Evolutionary conservation across 2,113 vertebrate genomes (phyloP), one percentile per base, ranked within the genome.

Genomic region (Kobus ellipsiprymnus): DNA sequence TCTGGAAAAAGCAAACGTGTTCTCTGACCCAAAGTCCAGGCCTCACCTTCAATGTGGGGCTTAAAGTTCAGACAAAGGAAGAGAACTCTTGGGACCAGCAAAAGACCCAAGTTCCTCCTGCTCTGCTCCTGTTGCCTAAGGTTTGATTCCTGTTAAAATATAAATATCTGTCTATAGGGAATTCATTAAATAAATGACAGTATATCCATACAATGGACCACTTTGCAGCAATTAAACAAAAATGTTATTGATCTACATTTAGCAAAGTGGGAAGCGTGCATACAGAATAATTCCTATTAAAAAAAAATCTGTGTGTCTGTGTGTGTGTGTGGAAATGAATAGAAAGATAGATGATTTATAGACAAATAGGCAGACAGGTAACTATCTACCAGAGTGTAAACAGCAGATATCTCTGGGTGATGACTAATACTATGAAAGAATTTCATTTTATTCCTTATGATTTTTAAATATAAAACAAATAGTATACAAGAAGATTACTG

Each of bases 381-480:
- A 33, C 60, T 81, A 62, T 46, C 30, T 84, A 74, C 33, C 21
- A 80, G 7, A 64, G 52, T 74, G 1, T 93, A 95, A 93, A 89
- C 4, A 89, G 33, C 21, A 13, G 59, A 59, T 74, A 64, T 92
- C 29, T 94, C 57, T 50, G 44, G 13, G 40, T 85, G 17, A 87
- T 54, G 48, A 92, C 59, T 88, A 92, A 90, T 48, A 90, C 46
- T n/a, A 93, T 91, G 8, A 96, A 64, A 74, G 27, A 13, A 83
- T 82, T 92, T 92, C 8, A 67, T 54, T 92, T 80, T 82, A 71
- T 64, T 94, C 84, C 87, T 90, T 94, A 40, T 50, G 77, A 77
- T 82, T 64, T 95, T 74, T 50, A 48, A 90, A 83, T n/a, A 15
- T 21, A 64, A 96, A 91, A 92, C 54, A 84, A 97, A 89, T 5